These are phyloP conservation scores for Chiloscyllium plagiosum DNA, from an alignment of 2,113 vertebrate genomes.

Conservation along the genomic window DNA sequence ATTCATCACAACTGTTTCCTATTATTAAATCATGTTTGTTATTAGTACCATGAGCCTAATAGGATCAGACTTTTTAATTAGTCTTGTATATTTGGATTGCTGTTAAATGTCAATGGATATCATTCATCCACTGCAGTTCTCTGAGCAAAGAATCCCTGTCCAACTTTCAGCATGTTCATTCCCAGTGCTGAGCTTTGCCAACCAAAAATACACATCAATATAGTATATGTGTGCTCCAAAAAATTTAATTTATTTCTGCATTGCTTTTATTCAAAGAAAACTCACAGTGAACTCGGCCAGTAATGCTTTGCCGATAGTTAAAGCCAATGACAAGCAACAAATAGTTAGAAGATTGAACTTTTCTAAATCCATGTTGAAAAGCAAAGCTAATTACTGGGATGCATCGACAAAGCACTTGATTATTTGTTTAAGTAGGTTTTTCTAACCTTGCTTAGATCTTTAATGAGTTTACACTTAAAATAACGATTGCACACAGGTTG, in stretches of 20 bases:
- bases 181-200: not conserved
- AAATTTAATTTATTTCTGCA: not conserved
- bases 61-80: not conserved
- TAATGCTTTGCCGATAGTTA: not conserved
- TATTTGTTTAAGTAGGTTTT: not conserved
- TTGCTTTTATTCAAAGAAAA: not conserved
- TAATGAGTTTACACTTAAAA: not conserved
- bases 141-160: not conserved
- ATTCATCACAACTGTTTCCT: not conserved
- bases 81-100: not conserved
- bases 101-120: not conserved
- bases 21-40: not conserved
- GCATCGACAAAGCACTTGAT: not conserved
- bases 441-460: not conserved
- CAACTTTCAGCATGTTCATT: not conserved
- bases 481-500: not conserved
- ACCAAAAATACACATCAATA: not conserved
- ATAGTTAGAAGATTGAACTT: not conserved
- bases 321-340: not conserved
- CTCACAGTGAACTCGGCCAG: not conserved
- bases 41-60: not conserved
- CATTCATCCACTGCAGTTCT: not conserved
- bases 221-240: not conserved
- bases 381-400: not conserved
- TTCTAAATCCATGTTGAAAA: not conserved